Evolutionary conservation across 2,113 vertebrate genomes (phyloP), one percentile per base, ranked within the genome.

Genomic region (Tretioscincus oriximinensis): DNA sequence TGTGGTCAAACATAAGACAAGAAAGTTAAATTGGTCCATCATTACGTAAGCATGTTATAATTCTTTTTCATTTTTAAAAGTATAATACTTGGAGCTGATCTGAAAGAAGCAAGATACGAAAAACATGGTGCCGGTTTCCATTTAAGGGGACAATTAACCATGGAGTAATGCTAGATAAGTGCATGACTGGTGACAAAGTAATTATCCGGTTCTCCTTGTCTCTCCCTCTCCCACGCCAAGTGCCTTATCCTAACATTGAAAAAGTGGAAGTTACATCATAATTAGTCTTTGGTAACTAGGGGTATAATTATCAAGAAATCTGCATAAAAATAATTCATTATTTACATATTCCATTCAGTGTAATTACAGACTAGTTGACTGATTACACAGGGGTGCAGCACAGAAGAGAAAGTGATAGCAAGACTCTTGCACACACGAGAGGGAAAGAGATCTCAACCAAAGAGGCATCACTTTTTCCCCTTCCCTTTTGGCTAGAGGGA

Each of bases 281-380:
- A 94, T 95, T 93, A 94, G 95, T 94, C 92, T 54, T 91, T 94
- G 1, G 90, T 94, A 95, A 94, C 94, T 93, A 90, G 93, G 93
- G 93, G 93, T 95, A 93, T 95, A 95, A 96, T 95, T 95, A 95
- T 95, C 93, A 95, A 95, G 95, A 94, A 95, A 95, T 96, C 93
- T 96, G 93, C 94, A 96, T 95, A 94, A 94, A 94, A 94, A 95
- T 96, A 96, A 96, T 96, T 96, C 91, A 68, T 94, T 96, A 95
- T 95, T 96, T 96, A 96, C 93, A 95, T 93, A 92, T 94, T 95
- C 92, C 95, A 95, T 93, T 92, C 94, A 88, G 84, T 85, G 81
- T 96, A 96, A 96, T 96, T 95, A 95, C 88, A 94, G 93, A 93
- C 93, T 92, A 95, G 93, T 87, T 94, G 84, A 26, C 85, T 95